phyloP scores from a whole-genome alignment of 2,113 vertebrate genomes.

The Eolophus roseicapilla region DNA sequence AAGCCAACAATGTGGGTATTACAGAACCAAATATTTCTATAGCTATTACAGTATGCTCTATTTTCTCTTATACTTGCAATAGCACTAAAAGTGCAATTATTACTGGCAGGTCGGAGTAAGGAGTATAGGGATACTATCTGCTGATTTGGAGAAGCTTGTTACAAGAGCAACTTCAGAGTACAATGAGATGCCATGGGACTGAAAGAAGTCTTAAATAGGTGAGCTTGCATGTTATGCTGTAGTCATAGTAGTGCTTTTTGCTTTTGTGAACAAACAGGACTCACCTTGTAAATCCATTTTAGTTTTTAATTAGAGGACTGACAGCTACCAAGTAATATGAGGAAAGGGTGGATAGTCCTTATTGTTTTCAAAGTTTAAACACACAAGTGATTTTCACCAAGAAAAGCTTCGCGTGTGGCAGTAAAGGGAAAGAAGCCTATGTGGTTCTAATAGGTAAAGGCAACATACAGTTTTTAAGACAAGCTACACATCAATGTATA shows the following conservation, averaged over 20 bases:
- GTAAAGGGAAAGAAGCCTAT: neutral
- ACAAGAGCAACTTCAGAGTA: neutral
- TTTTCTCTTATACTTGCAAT: neutral
- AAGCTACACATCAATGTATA: neutral
- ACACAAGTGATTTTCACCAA: neutral
- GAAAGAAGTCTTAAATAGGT: neutral
- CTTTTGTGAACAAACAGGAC: neutral
- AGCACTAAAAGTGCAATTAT: neutral
- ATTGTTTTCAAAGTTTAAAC: neutral
- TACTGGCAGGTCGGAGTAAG: neutral
- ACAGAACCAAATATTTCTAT: neutral
- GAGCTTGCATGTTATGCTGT: neutral
- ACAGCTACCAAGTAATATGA: neutral
- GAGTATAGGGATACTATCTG: neutral
- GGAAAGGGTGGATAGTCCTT: neutral
- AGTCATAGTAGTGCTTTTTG: neutral
- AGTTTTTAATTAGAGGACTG: neutral
- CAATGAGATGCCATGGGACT: neutral
- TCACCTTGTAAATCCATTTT: neutral
- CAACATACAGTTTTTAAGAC: neutral
- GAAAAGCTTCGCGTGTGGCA: neutral
- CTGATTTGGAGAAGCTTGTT: neutral
- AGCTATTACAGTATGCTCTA: neutral
- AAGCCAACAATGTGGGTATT: neutral
- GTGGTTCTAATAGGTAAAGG: neutral